These are phyloP conservation scores for Atrina japonica DNA, from an alignment of 2,888 invertebrate species.

Conservation along the genomic window DNA sequence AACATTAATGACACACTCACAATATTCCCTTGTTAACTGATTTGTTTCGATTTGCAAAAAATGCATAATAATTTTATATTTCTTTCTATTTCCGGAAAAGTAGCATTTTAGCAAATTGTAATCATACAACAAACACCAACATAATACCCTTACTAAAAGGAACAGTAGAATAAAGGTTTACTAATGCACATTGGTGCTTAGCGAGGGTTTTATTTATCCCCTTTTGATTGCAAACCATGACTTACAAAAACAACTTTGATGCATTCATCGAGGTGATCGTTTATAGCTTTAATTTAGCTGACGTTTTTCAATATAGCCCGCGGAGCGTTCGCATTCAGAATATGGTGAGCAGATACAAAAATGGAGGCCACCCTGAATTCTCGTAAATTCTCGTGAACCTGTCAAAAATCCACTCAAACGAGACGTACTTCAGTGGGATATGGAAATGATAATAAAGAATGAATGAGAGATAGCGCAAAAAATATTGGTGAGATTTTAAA, in stretches of 20 bases:
- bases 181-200: no score
- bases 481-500: conserved; percentile 25
- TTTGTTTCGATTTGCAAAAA: no score
- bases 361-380: conserved; percentile 45
- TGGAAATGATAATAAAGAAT: conserved; percentile 41
- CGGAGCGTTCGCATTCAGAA: conserved; percentile 28
- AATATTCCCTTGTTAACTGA: no score
- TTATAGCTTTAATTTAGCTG: conserved; percentile 32
- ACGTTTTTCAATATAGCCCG: conserved; percentile 33
- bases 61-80: not conserved
- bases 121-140: no score
- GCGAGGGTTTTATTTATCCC: no score
- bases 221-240: conserved; percentile 29
- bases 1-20: no score
- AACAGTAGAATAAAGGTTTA: no score
- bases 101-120: no score
- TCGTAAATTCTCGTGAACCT: conserved; percentile 45
- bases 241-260: conserved; percentile 27
- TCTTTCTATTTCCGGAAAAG: no score
- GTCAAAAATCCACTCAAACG: conserved; percentile 50
- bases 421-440: conserved; percentile 40
- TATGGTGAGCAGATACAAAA: conserved; percentile 29
- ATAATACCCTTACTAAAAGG: no score
- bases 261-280: conserved; percentile 26
- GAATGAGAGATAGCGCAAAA: conserved; percentile 25